These are phyloP conservation scores for Holothuria leucospilota DNA, from an alignment of 53 echinoderm and acorn worm genomes.

Conservation along the genomic window DNA sequence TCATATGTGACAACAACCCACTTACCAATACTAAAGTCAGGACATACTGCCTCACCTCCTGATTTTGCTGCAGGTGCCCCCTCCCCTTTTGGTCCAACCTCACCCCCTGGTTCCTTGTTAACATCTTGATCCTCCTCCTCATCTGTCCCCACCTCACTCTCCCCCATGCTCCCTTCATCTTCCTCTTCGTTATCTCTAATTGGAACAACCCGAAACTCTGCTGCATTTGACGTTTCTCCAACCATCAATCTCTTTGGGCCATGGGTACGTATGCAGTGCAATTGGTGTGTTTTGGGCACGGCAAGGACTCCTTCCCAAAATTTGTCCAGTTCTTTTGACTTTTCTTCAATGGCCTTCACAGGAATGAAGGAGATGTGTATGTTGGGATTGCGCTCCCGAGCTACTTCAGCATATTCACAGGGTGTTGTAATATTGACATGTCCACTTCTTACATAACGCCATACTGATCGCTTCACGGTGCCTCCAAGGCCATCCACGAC, in stretches of 20 bases:
- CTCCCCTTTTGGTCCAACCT: too few species aligned
- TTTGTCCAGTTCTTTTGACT: not conserved
- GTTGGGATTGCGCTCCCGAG: not conserved
- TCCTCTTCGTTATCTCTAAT: too few species aligned
- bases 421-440: constrained; percentile 1
- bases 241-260: not conserved
- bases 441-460: constrained; percentile 7
- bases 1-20: too few species aligned
- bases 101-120: not conserved
- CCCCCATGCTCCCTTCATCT: too few species aligned
- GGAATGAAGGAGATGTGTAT: not conserved
- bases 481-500: not conserved
- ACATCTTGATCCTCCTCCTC: not conserved
- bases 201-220: not conserved
- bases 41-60: too few species aligned
- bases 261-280: not conserved
- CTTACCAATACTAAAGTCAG: too few species aligned
- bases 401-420: too few species aligned
- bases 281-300: not conserved
- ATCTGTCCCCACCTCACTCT: too few species aligned
- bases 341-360: not conserved
- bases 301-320: not conserved
- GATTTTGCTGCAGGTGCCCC: too few species aligned
- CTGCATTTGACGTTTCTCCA: not conserved
- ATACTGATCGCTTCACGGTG: not conserved